Base-by-base conservation (phyloP, 2,888 invertebrate genomes). In the Eristalis pertinax region DNA sequence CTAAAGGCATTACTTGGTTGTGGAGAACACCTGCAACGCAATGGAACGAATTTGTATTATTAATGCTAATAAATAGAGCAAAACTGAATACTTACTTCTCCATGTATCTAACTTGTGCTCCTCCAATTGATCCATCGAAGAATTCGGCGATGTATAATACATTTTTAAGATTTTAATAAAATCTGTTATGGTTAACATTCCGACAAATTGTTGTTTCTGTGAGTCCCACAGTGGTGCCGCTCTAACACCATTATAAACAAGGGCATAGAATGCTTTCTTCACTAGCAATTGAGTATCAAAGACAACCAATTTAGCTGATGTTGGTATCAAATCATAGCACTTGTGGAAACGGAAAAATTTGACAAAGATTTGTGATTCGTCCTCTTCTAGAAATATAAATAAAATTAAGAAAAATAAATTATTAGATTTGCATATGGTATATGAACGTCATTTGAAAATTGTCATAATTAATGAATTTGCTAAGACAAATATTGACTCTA, bases 321-420 rank as follows among this genome's bases (percentile, higher is more conserved):
- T 99, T 87, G 99, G 99, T 93, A 99, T 99, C 94, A 99, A 95
- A 95, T 99, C 99, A 94, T 99, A 99, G 94, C 99, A 99, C 94
- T 98, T 99, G 95, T 99, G 99, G 94, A 99, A 99, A 94, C 98
- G 98, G 96, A 99, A 99, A 95, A 99, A 99, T 94, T 99, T 99
- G 91, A 98, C 98, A 94, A 98, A 98, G 92, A 99, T 98, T 94
- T 98, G 98, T 92, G 98, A 97, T 94, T 98, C 98, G 94, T 99
- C 98, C 93, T 98, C 98, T 95, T 98, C 98, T 98, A 96, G 15
- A 92, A 92, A 83, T 95, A 8, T 62, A 32, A n/a, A 73, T 10
- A 65, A 56, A 29, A 26, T 2, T 38, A 13, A 65, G 19, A 60
- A 26, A 26, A 60, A 15, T 1, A 4, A 26, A 29, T 26, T 60